Percentiles rank a stretch among this genome's conserved stretches.
These are phyloP conservation scores for Ceratosolen solmsi DNA, from an alignment of 1,140 invertebrate genomes.

Conservation along the genomic window DNA sequence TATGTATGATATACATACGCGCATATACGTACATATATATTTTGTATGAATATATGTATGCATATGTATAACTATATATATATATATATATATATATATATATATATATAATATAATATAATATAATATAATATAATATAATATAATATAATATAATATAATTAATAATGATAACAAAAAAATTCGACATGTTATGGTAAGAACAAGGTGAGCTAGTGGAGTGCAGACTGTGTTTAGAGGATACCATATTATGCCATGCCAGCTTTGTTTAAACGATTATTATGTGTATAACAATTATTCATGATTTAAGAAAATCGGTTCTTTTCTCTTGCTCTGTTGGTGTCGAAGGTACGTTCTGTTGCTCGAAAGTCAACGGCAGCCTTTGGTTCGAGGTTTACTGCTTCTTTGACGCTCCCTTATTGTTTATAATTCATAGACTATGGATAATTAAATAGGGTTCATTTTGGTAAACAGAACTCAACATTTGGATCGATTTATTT, in stretches of 20 bases:
- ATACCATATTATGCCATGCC: constrained; percentile 70
- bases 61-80: too few species aligned
- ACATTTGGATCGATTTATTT: background rate
- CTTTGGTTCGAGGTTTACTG: constrained; percentile 57
- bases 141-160: too few species aligned
- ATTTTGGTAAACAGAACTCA: background rate
- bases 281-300: constrained; percentile 57
- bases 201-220: constrained; percentile 74
- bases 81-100: too few species aligned
- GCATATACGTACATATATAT: background rate
- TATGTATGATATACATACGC: constrained; percentile 17
- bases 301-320: constrained; percentile 61
- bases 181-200: constrained; percentile 65
- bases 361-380: constrained; percentile 63
- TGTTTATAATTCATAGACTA: constrained; percentile 16
- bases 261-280: constrained; percentile 68
- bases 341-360: constrained; percentile 65
- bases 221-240: constrained; percentile 75
- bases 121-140: too few species aligned
- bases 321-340: constrained; percentile 66
- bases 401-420: constrained; percentile 55
- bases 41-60: too few species aligned
- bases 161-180: constrained; percentile 55
- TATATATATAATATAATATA: too few species aligned
- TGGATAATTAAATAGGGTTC: constrained; percentile 23